These are phyloP conservation scores for Hydra vulgaris DNA, from an alignment of 30 jellyfish, hydroid and myxozoan genomes.

Conservation along the genomic window DNA sequence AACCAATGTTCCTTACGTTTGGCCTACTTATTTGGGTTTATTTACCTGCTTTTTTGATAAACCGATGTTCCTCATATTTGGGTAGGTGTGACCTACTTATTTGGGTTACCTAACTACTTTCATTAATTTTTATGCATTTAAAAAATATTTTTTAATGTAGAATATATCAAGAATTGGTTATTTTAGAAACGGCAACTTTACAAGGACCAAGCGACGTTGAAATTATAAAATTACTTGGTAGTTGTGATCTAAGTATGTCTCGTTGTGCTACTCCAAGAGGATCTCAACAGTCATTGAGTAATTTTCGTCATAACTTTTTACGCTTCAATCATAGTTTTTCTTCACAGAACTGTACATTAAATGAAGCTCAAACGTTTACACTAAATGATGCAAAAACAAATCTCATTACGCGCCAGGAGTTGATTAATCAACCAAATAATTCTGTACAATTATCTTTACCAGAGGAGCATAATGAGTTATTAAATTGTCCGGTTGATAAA, in stretches of 20 bases:
- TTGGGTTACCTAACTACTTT: too few species aligned
- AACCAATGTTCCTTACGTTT: too few species aligned
- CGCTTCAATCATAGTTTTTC: slow-evolving; percentile 27
- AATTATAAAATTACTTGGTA: slow-evolving; percentile 67
- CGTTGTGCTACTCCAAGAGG: slow-evolving; percentile 74
- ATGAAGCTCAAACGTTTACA: background rate
- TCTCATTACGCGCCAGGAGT: background rate
- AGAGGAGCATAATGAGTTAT: background rate
- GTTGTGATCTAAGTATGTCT: slow-evolving; percentile 71
- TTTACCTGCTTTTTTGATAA: too few species aligned
- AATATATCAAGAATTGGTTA: too few species aligned
- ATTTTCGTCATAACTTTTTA: slow-evolving; percentile 22
- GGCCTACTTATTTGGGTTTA: too few species aligned
- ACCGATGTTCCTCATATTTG: too few species aligned
- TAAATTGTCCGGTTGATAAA: background rate
- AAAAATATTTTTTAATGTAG: too few species aligned
- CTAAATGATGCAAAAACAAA: background rate
- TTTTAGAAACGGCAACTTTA: slow-evolving; percentile 38
- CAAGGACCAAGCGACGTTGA: slow-evolving; percentile 83
- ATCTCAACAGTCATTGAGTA: slow-evolving; percentile 4
- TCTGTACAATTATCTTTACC: background rate
- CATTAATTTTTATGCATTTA: too few species aligned
- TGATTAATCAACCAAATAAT: background rate
- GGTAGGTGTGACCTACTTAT: too few species aligned
- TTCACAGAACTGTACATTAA: background rate